phyloP scores from a whole-genome alignment of 2,888 invertebrate species.

The Lasius platythorax region DNA sequence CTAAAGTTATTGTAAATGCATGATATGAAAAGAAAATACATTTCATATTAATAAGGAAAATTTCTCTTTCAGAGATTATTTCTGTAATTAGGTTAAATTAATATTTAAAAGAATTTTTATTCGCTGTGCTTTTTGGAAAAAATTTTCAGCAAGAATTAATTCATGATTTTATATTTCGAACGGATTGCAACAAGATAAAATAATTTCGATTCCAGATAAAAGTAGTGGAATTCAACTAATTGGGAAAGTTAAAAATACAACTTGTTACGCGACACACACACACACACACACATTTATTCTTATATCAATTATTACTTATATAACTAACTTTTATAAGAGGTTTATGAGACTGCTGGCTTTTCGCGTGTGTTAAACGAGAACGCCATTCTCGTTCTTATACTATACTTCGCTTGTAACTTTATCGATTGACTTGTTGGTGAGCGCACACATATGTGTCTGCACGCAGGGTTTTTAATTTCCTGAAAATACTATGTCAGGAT shows the following conservation, averaged over 20 bases:
- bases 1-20: neutral
- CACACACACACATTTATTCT: neutral
- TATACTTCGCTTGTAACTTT: constrained; percentile 42
- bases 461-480: constrained; percentile 29
- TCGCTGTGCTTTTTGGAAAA: neutral
- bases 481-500: constrained; percentile 10
- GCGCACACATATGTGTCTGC: neutral
- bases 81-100: neutral
- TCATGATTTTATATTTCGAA: neutral
- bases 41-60: neutral
- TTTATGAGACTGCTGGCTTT: neutral
- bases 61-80: constrained; percentile 3
- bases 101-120: neutral
- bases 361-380: constrained; percentile 14
- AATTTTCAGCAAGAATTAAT: neutral
- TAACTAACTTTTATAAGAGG: neutral
- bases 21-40: neutral
- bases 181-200: neutral
- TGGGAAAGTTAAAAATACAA: constrained; percentile 6
- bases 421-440: constrained; percentile 40
- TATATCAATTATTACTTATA: constrained; percentile 24
- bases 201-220: neutral
- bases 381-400: constrained; percentile 29
- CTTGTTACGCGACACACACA: neutral
- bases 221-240: neutral